These are phyloP conservation scores for Callorhinus ursinus DNA, from an alignment of 2,113 vertebrate genomes.

Conservation along the genomic window DNA sequence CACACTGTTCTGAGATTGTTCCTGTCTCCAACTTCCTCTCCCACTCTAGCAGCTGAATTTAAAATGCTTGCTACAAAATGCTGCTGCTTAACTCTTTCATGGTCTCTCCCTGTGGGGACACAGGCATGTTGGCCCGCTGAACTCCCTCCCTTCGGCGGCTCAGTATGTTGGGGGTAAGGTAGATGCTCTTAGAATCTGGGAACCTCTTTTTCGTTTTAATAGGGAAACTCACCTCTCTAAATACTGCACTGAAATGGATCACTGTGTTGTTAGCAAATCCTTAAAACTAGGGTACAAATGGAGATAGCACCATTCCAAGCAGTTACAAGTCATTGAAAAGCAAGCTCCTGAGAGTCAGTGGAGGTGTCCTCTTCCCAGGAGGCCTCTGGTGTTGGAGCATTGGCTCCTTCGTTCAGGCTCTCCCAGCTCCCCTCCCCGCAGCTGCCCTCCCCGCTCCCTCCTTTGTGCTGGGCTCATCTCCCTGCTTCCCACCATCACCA, in stretches of 20 bases:
- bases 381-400: accelerated
- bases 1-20: neutral
- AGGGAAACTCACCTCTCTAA: neutral
- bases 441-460: neutral
- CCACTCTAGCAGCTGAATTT: slow-evolving; percentile 58
- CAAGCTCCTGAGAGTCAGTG: neutral
- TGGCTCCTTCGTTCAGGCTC: accelerated
- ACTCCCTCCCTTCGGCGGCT: neutral
- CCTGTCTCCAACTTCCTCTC: slow-evolving; percentile 66
- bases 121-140: accelerated
- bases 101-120: neutral
- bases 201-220: neutral
- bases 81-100: neutral
- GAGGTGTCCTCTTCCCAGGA: too few relatives aligned
- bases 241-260: too few relatives aligned
- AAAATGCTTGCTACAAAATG: slow-evolving; percentile 25
- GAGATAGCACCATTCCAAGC: neutral
- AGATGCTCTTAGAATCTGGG: neutral
- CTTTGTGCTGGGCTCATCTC: accelerated
- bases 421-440: accelerated
- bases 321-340: neutral
- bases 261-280: neutral
- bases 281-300: accelerated
- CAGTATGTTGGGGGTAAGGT: neutral
- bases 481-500: accelerated